phyloP scores from a whole-genome alignment of 2,113 vertebrate species.

The Naja naja region DNA sequence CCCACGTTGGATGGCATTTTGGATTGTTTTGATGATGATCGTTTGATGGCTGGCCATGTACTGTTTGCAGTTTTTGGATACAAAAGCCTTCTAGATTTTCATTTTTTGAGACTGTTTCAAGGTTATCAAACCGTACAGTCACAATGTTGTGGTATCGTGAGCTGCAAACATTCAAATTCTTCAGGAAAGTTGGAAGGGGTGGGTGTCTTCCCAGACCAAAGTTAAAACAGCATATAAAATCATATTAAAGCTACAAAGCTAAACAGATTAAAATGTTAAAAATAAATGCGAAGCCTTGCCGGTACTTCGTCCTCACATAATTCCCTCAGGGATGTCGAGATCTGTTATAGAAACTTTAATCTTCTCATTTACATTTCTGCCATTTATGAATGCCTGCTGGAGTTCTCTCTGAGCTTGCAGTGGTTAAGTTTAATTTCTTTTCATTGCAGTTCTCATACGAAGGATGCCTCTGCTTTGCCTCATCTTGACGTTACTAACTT shows the following conservation, averaged over 20 bases:
- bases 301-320: not conserved
- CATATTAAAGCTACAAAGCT: not conserved
- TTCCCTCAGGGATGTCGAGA: not conserved
- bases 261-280: not conserved
- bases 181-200: not conserved
- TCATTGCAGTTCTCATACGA: constrained; percentile 73
- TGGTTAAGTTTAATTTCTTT: constrained; percentile 27
- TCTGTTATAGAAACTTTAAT: not conserved
- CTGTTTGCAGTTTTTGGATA: not conserved
- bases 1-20: not conserved
- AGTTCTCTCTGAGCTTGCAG: not conserved
- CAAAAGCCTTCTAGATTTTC: not conserved
- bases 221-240: not conserved
- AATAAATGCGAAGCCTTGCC: not conserved
- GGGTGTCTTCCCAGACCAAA: not conserved
- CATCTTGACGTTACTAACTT: constrained; percentile 85
- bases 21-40: not conserved
- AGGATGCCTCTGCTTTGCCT: constrained; percentile 80
- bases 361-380: not conserved
- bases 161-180: too few species aligned
- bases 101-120: not conserved
- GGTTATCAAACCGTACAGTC: not conserved
- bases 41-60: not conserved
- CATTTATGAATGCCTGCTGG: not conserved
- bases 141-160: too few species aligned